phyloP scores from a whole-genome alignment of 2,888 invertebrate species.

The Thymelicus acteon region DNA sequence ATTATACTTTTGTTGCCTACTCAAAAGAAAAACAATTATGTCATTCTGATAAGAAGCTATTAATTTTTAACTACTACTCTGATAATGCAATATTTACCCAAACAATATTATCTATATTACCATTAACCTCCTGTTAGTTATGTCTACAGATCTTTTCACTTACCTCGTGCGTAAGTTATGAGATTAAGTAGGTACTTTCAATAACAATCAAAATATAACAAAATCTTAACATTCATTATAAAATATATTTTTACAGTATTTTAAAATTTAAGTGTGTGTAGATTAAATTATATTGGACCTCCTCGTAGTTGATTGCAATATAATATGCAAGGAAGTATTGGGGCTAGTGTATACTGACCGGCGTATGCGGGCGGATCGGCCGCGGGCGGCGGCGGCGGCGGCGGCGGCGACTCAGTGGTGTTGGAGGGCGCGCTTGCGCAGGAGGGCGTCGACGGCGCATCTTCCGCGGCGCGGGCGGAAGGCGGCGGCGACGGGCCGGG shows the following conservation, averaged over 20 bases:
- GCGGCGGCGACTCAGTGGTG: constrained; percentile 67
- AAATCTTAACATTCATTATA: not conserved
- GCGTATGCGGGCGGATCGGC: constrained; percentile 65
- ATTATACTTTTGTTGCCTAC: not conserved
- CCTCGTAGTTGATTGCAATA: too few species aligned
- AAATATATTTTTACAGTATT: too few species aligned
- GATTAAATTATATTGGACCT: too few species aligned
- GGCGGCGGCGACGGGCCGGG: constrained; percentile 74
- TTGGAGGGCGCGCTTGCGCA: constrained; percentile 75
- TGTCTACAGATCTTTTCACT: constrained; percentile 17
- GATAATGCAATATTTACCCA: constrained; percentile 10
- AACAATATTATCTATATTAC: not conserved
- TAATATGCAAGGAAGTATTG: constrained; percentile 6
- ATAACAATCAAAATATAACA: not conserved
- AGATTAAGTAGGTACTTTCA: not conserved
- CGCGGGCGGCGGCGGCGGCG: constrained; percentile 61
- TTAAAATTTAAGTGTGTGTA: too few species aligned
- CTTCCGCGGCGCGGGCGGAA: constrained; percentile 76
- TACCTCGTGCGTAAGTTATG: not conserved
- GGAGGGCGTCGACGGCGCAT: constrained; percentile 71
- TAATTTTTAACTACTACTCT: constrained; percentile 5
- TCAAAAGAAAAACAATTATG: constrained; percentile 3
- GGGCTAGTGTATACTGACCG: constrained; percentile 64
- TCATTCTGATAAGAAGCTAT: constrained; percentile 6
- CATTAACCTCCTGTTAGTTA: constrained; percentile 25